Evolutionary conservation across 1,140 invertebrate genomes (phyloP), one percentile per base, ranked within the genome.

Genomic region (Chelonus insularis): DNA sequence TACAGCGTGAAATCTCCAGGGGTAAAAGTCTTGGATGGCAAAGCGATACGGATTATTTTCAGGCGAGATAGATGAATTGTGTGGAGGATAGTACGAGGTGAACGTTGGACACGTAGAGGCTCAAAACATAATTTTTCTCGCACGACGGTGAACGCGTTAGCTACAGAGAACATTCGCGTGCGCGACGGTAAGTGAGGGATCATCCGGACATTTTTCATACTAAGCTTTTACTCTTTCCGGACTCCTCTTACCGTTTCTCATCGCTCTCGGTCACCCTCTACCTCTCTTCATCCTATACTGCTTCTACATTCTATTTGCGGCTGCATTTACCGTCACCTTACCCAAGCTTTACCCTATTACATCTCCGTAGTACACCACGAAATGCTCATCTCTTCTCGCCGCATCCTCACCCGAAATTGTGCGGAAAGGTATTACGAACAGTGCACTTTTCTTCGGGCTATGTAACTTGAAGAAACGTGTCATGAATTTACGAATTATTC

Each of bases 201-300:
- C 71, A 72, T 71, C 72, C 66, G 55, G 54, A 63, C 69, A 74
- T 75, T 74, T 74, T 72, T 75, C 73, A 75, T 72, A 70, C 63
- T 74, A 73, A 72, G 73, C 73, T 72, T 66, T 64, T 62, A 64
- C 64, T 67, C 57, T 45, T 63, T 56, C 52, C 56, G 55, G 43
- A 25, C 41, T 48, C n/a, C 25, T 69, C 66, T 63, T 32, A 21
- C 54, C 55, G 34, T 66, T 36, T 63, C 61, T 52, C 32, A n/a
- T 47, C 50, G 16, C 48, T 64, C 56, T 65, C 47, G 54, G 48
- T 62, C 25, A 11, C 21, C 25, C 37, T 45, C 18, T 54, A 21
- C 18, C 37, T 45, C 25, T 9, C 5, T n/a, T n/a, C 36, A 23
- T 21, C 14, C 58, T 9, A 25, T 55, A 1, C 52, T 9, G 34